Evolutionary conservation across 2,113 vertebrate species (phyloP).

Genomic region (Ciconia boyciana): DNA sequence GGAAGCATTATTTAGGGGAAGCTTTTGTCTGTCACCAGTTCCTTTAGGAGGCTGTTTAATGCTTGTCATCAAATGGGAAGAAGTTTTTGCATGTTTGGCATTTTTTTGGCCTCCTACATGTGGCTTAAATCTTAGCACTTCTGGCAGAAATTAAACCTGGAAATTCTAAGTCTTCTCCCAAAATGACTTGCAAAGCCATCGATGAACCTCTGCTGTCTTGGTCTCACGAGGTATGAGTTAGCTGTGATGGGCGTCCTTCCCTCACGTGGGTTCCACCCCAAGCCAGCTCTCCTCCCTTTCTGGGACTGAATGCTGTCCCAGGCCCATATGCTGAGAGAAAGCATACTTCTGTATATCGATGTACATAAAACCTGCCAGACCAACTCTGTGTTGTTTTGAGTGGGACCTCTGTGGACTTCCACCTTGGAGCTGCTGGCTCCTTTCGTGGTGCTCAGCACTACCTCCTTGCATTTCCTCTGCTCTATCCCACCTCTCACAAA

Average conservation of each 20-base stretch:
- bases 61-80: not conserved
- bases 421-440: not conserved
- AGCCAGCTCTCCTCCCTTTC: not conserved
- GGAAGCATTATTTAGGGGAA: not conserved
- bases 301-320: not conserved
- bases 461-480: not conserved
- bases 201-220: not conserved
- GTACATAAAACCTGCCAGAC: not conserved
- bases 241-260: not conserved
- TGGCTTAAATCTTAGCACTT: not conserved
- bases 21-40: not conserved
- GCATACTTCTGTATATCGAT: rapidly evolving
- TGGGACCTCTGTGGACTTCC: not conserved
- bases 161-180: not conserved
- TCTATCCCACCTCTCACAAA: not conserved
- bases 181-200: not conserved
- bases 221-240: not conserved
- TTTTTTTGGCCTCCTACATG: not conserved
- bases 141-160: not conserved
- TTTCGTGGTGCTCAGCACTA: not conserved
- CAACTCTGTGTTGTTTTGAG: not conserved
- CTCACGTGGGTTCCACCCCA: not conserved
- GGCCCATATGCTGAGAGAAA: not conserved
- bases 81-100: not conserved
- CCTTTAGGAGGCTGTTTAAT: not conserved